Base-by-base conservation (phyloP, 2,888 invertebrate species). In the Oscheius onirici region DNA sequence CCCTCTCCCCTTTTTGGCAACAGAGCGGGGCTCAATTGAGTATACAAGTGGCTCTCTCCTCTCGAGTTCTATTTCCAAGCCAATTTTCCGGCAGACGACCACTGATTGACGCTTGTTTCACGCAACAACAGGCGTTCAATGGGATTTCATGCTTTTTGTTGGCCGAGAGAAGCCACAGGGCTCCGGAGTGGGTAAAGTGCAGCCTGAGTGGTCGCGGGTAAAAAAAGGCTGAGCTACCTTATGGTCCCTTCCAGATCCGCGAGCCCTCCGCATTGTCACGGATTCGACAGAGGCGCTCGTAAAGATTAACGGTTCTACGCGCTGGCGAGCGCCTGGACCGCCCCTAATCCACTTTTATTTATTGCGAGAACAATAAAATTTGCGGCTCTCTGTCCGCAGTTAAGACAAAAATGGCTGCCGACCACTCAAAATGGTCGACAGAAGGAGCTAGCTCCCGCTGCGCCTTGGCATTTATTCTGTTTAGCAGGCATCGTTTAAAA, bases 291-390 rank as follows among this genome's bases (percentile, higher is more conserved):
- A 24, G 34, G 8, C 34, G 66, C 41, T 41, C 66, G 66, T 66
- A 66, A 66, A 66, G 63, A 66, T 66, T 66, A 66, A 66, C 66
- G 66, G 66, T 66, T 54, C 52, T 66, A 34, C 28, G 54, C 28
- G 20, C 43, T 63, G 63, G 26, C 63, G 63, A 34, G 28, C 49
- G 44, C 63, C 44, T 34, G 8, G 44, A 15, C 52, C 49, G 46
- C 63, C 66, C 40, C 66, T 66, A 66, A 66, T 66, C 66, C 66
- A 63, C 49, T 63, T 68, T 68, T 68, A 68, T 68, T 68, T 68
- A 68, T 68, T 54, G 57, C 57, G 51, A 46, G 60, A 69, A 69
- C 49, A 69, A 69, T 51, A 57, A 69, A 52, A 57, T 58, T 58
- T 20, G 57, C 57, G 60, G 49, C 63, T 63, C 63, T 26, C 63